These are phyloP conservation scores for Homalodisca vitripennis DNA, from an alignment of 1,140 invertebrate genomes.

Conservation along the genomic window DNA sequence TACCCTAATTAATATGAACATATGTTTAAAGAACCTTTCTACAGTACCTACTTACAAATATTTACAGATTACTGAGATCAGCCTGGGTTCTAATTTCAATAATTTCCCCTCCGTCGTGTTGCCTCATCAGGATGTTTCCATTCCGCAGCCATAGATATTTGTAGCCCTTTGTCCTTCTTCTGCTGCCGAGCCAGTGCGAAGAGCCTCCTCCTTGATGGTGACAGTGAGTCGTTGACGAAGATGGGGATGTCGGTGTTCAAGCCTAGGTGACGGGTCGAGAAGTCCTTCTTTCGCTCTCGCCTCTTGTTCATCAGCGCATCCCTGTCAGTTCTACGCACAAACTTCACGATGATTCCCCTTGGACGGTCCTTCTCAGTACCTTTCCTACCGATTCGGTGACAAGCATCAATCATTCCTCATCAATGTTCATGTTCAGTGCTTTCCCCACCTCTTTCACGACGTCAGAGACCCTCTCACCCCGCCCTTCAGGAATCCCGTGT, in stretches of 20 bases:
- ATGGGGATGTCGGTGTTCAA: slow-evolving; percentile 5
- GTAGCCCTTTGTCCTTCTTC: slow-evolving; percentile 12
- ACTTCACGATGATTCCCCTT: slow-evolving; percentile 18
- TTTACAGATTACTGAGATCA: slow-evolving; percentile 18
- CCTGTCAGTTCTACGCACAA: slow-evolving; percentile 22
- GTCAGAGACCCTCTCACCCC: neutral
- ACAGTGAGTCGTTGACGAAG: slow-evolving; percentile 23
- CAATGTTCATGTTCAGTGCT: slow-evolving; percentile 3
- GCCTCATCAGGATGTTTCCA: slow-evolving; percentile 10
- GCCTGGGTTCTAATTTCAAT: neutral
- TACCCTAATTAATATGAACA: no score
- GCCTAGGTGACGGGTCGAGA: slow-evolving; percentile 24
- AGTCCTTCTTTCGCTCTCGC: neutral
- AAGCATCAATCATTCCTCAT: slow-evolving; percentile 17
- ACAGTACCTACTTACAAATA: no score
- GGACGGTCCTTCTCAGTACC: neutral
- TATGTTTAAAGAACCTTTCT: no score
- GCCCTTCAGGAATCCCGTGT: neutral
- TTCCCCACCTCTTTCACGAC: slow-evolving; percentile 7
- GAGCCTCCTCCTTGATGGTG: neutral
- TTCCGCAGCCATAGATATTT: slow-evolving; percentile 21
- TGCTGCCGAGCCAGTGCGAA: slow-evolving; percentile 1
- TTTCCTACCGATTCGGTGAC: slow-evolving; percentile 10
- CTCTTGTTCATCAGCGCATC: slow-evolving; percentile 12
- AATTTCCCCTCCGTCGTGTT: neutral